Evolutionary conservation across 2,797 vertebrate species (phyloP), one percentile per base, ranked within the genome.

Genomic region (Rhinella marina): DNA sequence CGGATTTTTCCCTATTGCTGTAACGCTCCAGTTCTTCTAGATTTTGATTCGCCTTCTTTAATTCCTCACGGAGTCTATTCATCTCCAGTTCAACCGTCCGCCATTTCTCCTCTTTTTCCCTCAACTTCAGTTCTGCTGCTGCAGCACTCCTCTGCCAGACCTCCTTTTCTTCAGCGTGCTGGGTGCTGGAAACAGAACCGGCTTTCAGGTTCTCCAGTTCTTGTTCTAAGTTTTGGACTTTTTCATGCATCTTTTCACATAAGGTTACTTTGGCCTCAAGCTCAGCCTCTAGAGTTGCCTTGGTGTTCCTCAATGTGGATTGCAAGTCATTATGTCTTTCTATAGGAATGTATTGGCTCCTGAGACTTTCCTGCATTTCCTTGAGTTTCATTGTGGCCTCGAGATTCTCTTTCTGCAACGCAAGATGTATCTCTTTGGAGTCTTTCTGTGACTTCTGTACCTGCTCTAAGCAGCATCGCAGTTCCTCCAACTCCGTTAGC

Each of bases 31-130:
- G 91, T 7, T 96, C 95, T 41, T 94, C 91, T 0, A 98, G 81
- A 0, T 95, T 94, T 85, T 94, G 95, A 0, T 92, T 97, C 66
- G 95, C 92, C 14, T 86, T 94, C 54, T 94, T 95, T 57, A 98
- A 93, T 92, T 98, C 97, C 0, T 90, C 93, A 88, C 95, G 97
- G 87, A 99, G 93, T 70, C 92, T 93, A 0, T 93, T 90, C 29
- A 97, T 90, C 0, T 98, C 95, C 86, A 96, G 90, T 0, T 92
- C 92, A 91, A 94, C 95, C 86, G 89, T 93, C 10, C 83, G 90
- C 1, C 72, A 95, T 87, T 93, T 96, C 56, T 96, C 96, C 90
- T 97, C 96, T 90, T 97, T 96, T 21, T 97, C 96, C 0, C 87
- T 90, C 85, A 98, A 92, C 50, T 93, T 93, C 59, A 88, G 64